Conservation (phyloP, 2,888 invertebrate species). For the Meganola albula region DNA sequence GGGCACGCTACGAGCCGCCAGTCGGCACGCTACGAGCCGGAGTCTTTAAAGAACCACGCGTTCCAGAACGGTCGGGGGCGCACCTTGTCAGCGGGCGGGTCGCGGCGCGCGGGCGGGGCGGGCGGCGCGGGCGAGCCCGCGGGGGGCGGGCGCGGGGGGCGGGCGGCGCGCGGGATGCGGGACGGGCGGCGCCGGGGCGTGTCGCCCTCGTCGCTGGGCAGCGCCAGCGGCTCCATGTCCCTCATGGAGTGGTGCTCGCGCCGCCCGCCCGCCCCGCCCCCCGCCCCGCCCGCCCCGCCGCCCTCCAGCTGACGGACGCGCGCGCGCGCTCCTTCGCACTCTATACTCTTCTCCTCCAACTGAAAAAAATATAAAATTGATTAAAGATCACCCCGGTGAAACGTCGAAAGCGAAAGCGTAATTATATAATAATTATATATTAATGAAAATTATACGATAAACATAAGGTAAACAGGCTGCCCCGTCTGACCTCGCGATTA, state of each 20-base stretch:
- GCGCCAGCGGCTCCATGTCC: slow-evolving; percentile 63
- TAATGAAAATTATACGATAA: too few relatives aligned
- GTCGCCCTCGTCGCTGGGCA: slow-evolving; percentile 74
- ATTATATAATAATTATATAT: too few relatives aligned
- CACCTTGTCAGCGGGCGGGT: slow-evolving; percentile 81
- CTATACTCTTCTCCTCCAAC: slow-evolving; percentile 90
- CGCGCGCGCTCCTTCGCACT: slow-evolving; percentile 89
- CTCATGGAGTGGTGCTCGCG: slow-evolving; percentile 56
- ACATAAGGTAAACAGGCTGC: too few relatives aligned
- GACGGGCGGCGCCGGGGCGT: slow-evolving; percentile 78
- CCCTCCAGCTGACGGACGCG: slow-evolving; percentile 85
- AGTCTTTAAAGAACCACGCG: slow-evolving; percentile 75
- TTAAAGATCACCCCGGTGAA: too few relatives aligned
- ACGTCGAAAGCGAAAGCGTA: too few relatives aligned
- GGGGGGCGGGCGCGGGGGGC: slow-evolving; percentile 36
- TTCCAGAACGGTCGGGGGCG: slow-evolving; percentile 84
- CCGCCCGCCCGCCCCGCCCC: slow-evolving; percentile 33
- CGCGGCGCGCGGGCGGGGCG: slow-evolving; percentile 46
- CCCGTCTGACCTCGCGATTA: too few relatives aligned
- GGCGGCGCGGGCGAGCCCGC: slow-evolving; percentile 38
- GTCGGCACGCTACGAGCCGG: slow-evolving; percentile 31
- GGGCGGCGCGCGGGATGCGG: slow-evolving; percentile 45
- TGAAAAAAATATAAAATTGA: too few relatives aligned
- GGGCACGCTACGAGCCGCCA: slow-evolving; percentile 25
- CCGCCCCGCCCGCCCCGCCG: slow-evolving; percentile 27